Base-by-base conservation (phyloP, 1,140 invertebrate species). In the Tyrophagus putrescentiae region DNA sequence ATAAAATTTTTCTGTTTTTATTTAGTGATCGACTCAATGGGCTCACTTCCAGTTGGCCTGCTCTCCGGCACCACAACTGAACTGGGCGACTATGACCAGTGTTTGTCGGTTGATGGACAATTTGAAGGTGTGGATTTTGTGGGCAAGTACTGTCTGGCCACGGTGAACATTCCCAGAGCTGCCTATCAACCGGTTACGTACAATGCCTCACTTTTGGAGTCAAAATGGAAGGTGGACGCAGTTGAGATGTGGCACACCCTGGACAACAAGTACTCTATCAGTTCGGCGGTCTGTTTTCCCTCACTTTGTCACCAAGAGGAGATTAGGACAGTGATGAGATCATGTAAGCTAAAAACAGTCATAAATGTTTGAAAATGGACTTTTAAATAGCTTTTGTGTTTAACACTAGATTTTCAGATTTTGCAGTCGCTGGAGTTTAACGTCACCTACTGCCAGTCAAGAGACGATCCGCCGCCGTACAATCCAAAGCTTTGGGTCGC, bases 1-100 rank as follows among this genome's bases (percentile, higher is more conserved):
- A 54, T 29, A 34, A 13, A 54, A n/a, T n/a, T n/a, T n/a, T n/a
- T n/a, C n/a, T 54, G 3, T 54, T 31, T 31, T 31, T 13, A 13
- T 2, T 45, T 57, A 65, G 64, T 65, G 50, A n/a, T 65, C 18
- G 64, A 65, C 23, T 39, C 64, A 0, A 63, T 42, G 7, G 53
- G 44, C 0, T 59, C 27, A 1, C n/a, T 27, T 29, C 54, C 61
- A 1, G 9, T 59, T 11, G 64, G 64, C 18, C 9, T 65, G 4
- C 34, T 65, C 1, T 57, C 52, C 9, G 64, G 64, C 1, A 65
- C 64, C 0, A n/a, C 61, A 2, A 53, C 53, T 3, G 58, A 60
- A 25, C 59, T 62, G 18, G 64, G 64, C n/a, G 41, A 53, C 18
- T 62, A 57, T 23, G 64, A 65, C 28, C 31, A 62, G 34, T 65